A percentile compares a stretch with the other conserved stretches of the same genome.
phyloP scores from a whole-genome alignment of 2,888 invertebrate genomes.

The Boloria euphrosyne region DNA sequence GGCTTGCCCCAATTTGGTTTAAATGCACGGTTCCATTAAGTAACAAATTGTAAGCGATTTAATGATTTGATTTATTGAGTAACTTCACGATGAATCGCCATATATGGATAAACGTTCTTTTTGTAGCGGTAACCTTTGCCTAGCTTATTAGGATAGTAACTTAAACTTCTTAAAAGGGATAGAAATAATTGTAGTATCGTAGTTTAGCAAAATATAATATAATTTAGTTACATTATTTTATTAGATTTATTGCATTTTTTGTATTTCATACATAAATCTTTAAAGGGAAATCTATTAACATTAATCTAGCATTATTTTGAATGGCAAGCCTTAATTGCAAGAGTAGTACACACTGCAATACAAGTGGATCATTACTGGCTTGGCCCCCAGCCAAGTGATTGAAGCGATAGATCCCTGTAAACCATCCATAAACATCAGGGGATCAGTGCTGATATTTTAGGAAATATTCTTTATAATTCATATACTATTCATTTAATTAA shows the following conservation, averaged over 20 bases:
- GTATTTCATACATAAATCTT: too few relatives aligned
- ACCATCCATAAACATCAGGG: conserved; percentile 6
- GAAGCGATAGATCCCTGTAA: conserved; percentile 24
- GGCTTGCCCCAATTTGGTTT: conserved; percentile 19
- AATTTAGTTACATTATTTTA: too few relatives aligned
- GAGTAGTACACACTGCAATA: conserved; percentile 14
- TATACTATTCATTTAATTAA: too few relatives aligned
- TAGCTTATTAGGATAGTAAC: too few relatives aligned
- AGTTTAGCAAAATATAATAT: too few relatives aligned
- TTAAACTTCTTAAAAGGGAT: too few relatives aligned
- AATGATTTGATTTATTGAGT: background rate
- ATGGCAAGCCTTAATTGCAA: conserved; percentile 15
- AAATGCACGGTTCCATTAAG: conserved; percentile 10
- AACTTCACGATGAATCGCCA: background rate
- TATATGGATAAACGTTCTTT: too few relatives aligned
- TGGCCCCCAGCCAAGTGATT: conserved; percentile 31
- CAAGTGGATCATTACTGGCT: conserved; percentile 27
- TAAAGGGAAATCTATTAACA: too few relatives aligned
- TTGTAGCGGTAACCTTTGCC: too few relatives aligned
- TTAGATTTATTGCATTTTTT: too few relatives aligned
- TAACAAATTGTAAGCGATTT: conserved; percentile 8
- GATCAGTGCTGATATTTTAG: background rate
- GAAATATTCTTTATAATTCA: too few relatives aligned
- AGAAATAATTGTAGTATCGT: too few relatives aligned
- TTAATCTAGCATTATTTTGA: background rate